phyloP scores from a whole-genome alignment of 2,888 invertebrate genomes.

The Aquatica leii region DNA sequence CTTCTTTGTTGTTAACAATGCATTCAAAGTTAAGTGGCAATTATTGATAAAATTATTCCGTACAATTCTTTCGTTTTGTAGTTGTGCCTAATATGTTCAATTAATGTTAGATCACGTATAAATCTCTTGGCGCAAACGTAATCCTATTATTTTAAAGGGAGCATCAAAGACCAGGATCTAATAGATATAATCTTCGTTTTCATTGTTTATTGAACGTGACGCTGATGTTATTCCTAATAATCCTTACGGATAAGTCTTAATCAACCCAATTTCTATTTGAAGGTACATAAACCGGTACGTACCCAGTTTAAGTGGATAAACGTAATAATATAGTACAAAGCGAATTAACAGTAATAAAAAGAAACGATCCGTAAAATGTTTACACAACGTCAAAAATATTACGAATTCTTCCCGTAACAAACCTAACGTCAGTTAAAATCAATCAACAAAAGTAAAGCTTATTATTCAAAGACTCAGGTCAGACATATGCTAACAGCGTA shows the following conservation, averaged over 20 bases:
- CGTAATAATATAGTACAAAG: no score
- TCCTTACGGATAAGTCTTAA: no score
- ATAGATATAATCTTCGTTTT: neutral
- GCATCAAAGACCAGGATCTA: constrained; percentile 26
- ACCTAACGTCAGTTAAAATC: constrained; percentile 45
- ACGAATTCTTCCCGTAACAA: constrained; percentile 20
- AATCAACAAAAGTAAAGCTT: constrained; percentile 47
- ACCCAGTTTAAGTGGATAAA: no score
- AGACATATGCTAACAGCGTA: constrained; percentile 54
- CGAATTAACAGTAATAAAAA: no score
- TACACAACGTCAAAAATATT: constrained; percentile 5
- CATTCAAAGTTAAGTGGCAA: constrained; percentile 44
- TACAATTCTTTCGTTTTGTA: neutral
- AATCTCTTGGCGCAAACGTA: no score
- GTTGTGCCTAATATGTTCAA: neutral
- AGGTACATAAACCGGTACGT: no score
- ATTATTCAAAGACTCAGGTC: constrained; percentile 52
- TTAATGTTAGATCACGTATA: neutral
- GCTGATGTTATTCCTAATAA: no score
- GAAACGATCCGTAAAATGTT: constrained; percentile 14
- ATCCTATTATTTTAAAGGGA: constrained; percentile 29
- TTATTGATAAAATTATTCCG: constrained; percentile 32
- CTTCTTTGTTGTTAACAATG: constrained; percentile 40
- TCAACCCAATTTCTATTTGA: no score
- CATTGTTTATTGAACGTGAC: no score